Conservation (phyloP, 2,113 vertebrate genomes). For the Pygoscelis antarcticus region DNA sequence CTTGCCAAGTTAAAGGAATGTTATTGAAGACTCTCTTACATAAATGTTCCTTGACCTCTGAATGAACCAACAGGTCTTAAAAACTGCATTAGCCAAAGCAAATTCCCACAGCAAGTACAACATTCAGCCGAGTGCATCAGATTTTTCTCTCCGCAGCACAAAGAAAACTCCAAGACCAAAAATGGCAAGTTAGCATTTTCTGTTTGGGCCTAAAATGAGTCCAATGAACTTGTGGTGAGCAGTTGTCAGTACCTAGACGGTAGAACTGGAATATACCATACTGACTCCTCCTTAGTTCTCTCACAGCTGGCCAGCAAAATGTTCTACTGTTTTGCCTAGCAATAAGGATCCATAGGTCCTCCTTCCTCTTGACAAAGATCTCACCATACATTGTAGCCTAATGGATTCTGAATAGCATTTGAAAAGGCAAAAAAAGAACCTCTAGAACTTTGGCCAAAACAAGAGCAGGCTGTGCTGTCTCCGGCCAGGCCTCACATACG, state of each 20-base stretch:
- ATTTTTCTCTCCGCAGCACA: background rate
- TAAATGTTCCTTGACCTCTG: constrained; percentile 72
- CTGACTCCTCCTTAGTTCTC: background rate
- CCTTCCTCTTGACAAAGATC: background rate
- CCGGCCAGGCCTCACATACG: background rate
- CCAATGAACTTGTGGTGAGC: background rate
- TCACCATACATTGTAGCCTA: background rate
- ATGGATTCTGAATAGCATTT: background rate
- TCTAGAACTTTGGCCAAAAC: background rate
- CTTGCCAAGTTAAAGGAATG: constrained; percentile 70
- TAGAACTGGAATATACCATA: background rate
- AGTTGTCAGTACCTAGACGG: background rate
- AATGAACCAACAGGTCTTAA: constrained; percentile 79
- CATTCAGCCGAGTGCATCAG: background rate
- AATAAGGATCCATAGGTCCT: background rate
- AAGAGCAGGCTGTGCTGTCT: background rate
- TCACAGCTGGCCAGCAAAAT: background rate
- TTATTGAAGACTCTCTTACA: constrained; percentile 67
- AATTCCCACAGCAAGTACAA: constrained; percentile 70
- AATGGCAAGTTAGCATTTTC: background rate
- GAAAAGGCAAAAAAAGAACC: background rate
- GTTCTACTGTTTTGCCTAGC: background rate
- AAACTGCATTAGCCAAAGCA: constrained; percentile 66
- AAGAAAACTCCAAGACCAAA: background rate
- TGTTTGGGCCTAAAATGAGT: background rate